Base-by-base conservation (phyloP, 2,888 invertebrate species). In the Cantharis rustica region DNA sequence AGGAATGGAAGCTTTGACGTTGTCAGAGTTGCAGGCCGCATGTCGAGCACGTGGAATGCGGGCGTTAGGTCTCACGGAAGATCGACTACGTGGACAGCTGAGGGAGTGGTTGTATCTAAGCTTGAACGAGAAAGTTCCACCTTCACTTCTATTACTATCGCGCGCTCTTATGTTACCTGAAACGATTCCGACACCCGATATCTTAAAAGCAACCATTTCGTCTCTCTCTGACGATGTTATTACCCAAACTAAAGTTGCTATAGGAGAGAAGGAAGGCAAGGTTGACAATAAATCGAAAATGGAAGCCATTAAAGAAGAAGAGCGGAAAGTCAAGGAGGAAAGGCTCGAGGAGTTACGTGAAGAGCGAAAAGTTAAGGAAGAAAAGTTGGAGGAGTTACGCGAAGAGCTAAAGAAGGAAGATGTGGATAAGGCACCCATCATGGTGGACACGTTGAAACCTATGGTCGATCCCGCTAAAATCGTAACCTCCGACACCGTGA, bases 1-100 rank as follows among this genome's bases (percentile, higher is more conserved):
- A 89, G 98, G 99, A 17, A 93, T 99, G 3, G 95, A 96, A 75
- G 92, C 94, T 20, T 90, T 99, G 81, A 96, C 95, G 73, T 92
- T 96, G 16, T 90, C 91, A 79, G 99, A 99, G 88, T 89, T 99
- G 74, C 99, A 99, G 86, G 94, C 95, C 83, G 99, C 99, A 0
- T 98, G 98, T 86, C 91, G 96, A 83, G 92, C 96, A 0, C 91
- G 99, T 79, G 99, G 98, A 5, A 99, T 99, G 99, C 91, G 99
- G 81, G 97, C 99, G 0, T 94, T 98, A 84, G 99, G 99, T 79
- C 91, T 99, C 78, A 94, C 98, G 0, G 97, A 97, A 84, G 75
- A 74, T 16, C 71, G 87, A 69, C 90, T 99, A 74, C 91, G 93
- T 62, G 91, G 93, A 26, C 99, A 99, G 87, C 88, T 99, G 61